Conservation (phyloP, 2,113 vertebrate genomes). For the Pelecanoides urinatrix region DNA sequence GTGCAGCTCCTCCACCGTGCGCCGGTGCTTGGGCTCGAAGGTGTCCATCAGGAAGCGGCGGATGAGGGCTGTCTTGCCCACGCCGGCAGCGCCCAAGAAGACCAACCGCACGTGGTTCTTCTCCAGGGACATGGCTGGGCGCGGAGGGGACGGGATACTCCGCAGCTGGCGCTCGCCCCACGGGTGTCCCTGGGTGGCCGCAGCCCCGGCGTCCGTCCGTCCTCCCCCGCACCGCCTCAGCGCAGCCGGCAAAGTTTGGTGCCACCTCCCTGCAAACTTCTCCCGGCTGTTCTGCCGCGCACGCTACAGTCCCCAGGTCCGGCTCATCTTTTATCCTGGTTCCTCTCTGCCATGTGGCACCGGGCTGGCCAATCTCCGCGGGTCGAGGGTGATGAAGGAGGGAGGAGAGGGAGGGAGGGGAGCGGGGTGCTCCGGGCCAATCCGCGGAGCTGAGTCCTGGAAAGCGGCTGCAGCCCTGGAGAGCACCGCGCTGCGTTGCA, state of each 20-base stretch:
- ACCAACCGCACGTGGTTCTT: slow-evolving; percentile 86
- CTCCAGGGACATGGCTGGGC: slow-evolving; percentile 81
- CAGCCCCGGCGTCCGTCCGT: background rate
- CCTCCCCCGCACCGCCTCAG: background rate
- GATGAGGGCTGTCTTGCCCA: slow-evolving; percentile 89
- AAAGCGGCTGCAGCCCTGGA: background rate
- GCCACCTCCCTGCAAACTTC: slow-evolving; percentile 8
- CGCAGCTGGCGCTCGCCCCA: background rate
- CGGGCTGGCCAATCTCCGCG: slow-evolving; percentile 56
- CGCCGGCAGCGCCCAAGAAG: slow-evolving; percentile 87
- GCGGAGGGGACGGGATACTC: background rate
- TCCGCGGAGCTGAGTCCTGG: background rate
- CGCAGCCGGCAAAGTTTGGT: background rate
- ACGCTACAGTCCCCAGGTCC: background rate
- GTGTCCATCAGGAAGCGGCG: slow-evolving; percentile 86
- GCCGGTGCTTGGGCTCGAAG: slow-evolving; percentile 87
- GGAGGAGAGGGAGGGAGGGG: slow-evolving; percentile 43
- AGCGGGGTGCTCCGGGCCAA: slow-evolving; percentile 53
- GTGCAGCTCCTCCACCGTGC: slow-evolving; percentile 92
- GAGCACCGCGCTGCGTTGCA: background rate
- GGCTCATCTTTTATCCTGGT: slow-evolving; percentile 50
- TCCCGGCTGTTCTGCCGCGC: background rate
- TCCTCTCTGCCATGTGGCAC: slow-evolving; percentile 45
- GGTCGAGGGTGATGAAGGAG: slow-evolving; percentile 13
- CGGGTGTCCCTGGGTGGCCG: background rate